Evolutionary conservation across 1,140 invertebrate species (phyloP), one percentile per base, ranked within the genome.

Genomic region (Ectropis grisescens): DNA sequence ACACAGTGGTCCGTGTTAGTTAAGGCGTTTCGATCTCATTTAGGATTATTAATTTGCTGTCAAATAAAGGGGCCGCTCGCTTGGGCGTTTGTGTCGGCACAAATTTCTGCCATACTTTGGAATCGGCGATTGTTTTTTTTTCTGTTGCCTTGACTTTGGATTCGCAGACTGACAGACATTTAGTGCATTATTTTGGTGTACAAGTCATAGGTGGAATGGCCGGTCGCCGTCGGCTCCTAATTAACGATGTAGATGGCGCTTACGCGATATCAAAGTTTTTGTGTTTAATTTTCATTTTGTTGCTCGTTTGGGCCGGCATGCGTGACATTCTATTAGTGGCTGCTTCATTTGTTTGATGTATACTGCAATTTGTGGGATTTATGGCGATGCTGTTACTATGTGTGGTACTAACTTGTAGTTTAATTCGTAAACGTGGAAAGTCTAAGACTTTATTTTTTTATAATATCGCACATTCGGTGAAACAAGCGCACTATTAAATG

Each of bases 41-140:
- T 37, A 57, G 41, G 57, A 65, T 80, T 80, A 80, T 80, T 80
- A 78, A 81, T 78, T 81, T 75, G 75, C 75, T 78, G 75, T 80
- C 72, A 80, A 78, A 80, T 80, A 80, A 78, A 80, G 71, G 69
- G 72, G 72, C 75, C 70, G 70, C 71, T 69, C 58, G 56, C 59
- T 74, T 70, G 72, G 72, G 75, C 69, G 72, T 78, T 66, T 70
- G 75, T 74, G 70, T 80, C 65, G 58, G 66, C 54, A 71, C 68
- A 67, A 80, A 80, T 80, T 68, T 80, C 72, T 80, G 70, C 72
- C 70, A 78, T 80, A 75, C 70, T 80, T 74, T 46, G 70, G 60
- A 71, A 80, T 75, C 70, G 59, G 58, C 66, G 67, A 76, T 76
- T 68, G 66, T 71, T 69, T 52, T 74, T 75, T 71, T 69, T 52